A percentile compares a stretch with the other conserved stretches of the same genome.
Conservation (phyloP, 2,888 invertebrate genomes). For the Nomada goodeniana region DNA sequence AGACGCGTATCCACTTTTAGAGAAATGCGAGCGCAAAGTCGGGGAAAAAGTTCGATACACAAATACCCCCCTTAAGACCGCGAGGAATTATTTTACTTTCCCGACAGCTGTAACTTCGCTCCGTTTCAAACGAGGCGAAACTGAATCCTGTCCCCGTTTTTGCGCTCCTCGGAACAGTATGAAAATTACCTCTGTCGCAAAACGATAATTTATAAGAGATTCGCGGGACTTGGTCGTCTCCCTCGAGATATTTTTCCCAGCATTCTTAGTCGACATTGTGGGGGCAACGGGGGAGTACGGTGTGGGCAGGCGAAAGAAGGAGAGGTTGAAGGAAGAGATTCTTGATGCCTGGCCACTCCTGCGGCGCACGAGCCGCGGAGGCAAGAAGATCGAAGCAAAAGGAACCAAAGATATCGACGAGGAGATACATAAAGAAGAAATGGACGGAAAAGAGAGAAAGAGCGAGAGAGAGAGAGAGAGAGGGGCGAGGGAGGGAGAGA, state of each 20-base stretch:
- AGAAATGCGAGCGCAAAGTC: no score
- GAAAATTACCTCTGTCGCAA: constrained; percentile 43
- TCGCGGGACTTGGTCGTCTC: constrained; percentile 30
- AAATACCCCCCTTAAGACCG: background rate
- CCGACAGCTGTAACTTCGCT: constrained; percentile 3
- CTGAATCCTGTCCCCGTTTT: constrained; percentile 25
- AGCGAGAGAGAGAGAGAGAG: no score
- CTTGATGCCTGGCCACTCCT: constrained; percentile 34
- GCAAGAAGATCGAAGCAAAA: constrained; percentile 10
- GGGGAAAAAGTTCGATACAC: background rate
- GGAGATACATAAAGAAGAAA: background rate
- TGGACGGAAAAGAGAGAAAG: background rate
- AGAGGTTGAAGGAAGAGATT: constrained; percentile 13
- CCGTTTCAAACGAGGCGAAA: constrained; percentile 23
- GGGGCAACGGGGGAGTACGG: background rate
- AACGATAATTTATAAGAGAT: constrained; percentile 57
- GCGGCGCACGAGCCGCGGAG: constrained; percentile 29
- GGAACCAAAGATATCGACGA: background rate
- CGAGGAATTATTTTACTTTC: constrained; percentile 30
- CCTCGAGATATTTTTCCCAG: constrained; percentile 53
- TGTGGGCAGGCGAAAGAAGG: no score
- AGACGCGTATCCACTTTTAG: no score
- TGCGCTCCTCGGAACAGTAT: constrained; percentile 1
- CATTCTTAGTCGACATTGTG: constrained; percentile 17
- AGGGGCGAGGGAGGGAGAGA: background rate